Evolutionary conservation across 2,113 vertebrate species (phyloP), one percentile per base, ranked within the genome.

Genomic region (Corydoras sp.): DNA sequence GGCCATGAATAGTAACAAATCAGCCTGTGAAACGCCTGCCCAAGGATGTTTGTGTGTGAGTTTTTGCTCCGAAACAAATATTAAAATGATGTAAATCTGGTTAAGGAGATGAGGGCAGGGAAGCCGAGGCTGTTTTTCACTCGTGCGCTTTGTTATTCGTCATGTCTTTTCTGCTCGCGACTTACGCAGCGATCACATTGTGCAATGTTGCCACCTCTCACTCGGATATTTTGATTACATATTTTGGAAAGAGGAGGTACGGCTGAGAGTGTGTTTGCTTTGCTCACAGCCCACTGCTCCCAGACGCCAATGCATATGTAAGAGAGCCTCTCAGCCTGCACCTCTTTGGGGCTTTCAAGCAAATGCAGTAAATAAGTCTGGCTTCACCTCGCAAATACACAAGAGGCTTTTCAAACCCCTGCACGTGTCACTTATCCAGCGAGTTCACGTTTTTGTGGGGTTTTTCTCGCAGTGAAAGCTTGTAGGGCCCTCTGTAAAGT

Each of bases 1-100:
- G 86, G 84, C 88, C 88, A 88, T 85, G 87, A 89, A 82, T 87
- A 88, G 84, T 87, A 88, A 88, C 50, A 80, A 88, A 86, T 84
- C 83, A 88, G 84, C 89, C 88, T 90, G 83, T 84, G 84, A 92
- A 91, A 90, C 81, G 82, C 71, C 83, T 80, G 74, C 82, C 89
- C 76, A 50, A 68, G 75, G 71, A 81, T 89, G 85, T 85, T 83
- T 75, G 77, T 79, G 64, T 69, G 73, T 73, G 62, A 62, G 62
- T 61, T 32, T 78, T 68, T 51, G 60, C 64, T 51, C 30, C 31
- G 48, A 58, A 81, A 84, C 83, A 84, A 84, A 81, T 88, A 82
- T 78, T 81, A 61, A 85, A 86, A 83, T 77, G 58, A 80, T 68
- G 81, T 86, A 75, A 76, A 77, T 89, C 81, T 85, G 82, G 80